Conservation (phyloP, 2,797 vertebrate genomes). For the Falco naumanni region DNA sequence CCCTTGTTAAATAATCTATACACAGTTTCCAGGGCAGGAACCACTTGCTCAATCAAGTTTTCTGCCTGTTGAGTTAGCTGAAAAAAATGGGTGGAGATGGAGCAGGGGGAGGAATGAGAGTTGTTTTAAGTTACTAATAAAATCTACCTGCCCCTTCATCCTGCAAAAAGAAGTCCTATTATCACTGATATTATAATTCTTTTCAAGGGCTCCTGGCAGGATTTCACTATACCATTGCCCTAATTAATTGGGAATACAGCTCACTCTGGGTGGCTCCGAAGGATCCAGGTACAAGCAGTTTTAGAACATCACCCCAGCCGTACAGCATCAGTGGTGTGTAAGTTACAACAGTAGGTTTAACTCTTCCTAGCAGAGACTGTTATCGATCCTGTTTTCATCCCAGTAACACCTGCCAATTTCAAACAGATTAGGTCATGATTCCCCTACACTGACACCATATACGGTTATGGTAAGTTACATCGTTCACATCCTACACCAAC, state of each 20-base stretch:
- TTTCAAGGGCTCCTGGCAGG: not conserved
- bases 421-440: not conserved
- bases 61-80: not conserved
- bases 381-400: not conserved
- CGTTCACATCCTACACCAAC: not conserved
- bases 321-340: not conserved
- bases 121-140: not conserved
- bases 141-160: not conserved
- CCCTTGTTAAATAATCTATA: not conserved
- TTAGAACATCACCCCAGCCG: not conserved
- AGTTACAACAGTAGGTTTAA: not conserved
- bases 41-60: not conserved
- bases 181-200: not conserved
- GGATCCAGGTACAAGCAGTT: not conserved
- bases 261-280: not conserved
- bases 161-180: not conserved
- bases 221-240: not conserved
- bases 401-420: not conserved
- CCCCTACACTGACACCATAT: no score
- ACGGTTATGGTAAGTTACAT: no score
- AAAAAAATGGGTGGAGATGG: not conserved
- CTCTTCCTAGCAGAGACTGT: not conserved
- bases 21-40: not conserved
- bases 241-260: not conserved
- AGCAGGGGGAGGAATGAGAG: not conserved